Conservation (phyloP, 2,113 vertebrate species). For the Chauna torquata region DNA sequence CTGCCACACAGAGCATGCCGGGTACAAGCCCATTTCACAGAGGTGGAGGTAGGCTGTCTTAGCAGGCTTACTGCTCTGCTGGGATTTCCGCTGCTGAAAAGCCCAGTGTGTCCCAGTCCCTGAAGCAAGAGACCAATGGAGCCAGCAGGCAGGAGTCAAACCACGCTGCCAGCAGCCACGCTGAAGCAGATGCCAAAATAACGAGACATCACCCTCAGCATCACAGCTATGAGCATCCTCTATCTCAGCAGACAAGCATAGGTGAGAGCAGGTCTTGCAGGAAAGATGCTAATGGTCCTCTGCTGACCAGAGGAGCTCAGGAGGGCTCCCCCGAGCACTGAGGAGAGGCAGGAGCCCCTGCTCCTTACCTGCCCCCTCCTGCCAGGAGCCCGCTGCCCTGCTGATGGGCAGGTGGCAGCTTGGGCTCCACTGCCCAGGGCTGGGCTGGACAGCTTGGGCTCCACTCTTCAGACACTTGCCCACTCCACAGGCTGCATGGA, state of each 20-base stretch:
- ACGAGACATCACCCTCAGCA: fast-evolving
- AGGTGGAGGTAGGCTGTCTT: not conserved
- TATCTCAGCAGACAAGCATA: not conserved
- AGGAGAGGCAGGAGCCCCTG: not conserved
- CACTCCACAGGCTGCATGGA: not conserved
- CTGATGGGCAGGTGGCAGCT: not conserved
- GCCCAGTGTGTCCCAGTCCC: no score
- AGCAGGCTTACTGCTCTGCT: not conserved
- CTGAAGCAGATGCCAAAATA: not conserved
- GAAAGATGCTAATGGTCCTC: not conserved
- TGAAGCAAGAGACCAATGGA: not conserved
- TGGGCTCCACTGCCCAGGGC: fast-evolving
- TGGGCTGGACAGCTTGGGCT: no score
- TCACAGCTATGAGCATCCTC: not conserved
- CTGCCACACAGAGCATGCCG: fast-evolving
- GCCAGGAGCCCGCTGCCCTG: not conserved
- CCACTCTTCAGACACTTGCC: not conserved
- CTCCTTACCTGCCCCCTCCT: not conserved
- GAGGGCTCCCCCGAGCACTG: not conserved
- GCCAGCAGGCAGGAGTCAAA: not conserved
- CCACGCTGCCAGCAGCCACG: no score
- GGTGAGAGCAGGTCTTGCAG: not conserved
- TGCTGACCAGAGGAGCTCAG: not conserved
- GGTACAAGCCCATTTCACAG: not conserved
- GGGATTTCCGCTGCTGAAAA: not conserved